Percentiles rank a stretch among this genome's conserved stretches.
Evolutionary conservation across 2,888 invertebrate genomes (phyloP).

Genomic region (Cancer borealis): DNA sequence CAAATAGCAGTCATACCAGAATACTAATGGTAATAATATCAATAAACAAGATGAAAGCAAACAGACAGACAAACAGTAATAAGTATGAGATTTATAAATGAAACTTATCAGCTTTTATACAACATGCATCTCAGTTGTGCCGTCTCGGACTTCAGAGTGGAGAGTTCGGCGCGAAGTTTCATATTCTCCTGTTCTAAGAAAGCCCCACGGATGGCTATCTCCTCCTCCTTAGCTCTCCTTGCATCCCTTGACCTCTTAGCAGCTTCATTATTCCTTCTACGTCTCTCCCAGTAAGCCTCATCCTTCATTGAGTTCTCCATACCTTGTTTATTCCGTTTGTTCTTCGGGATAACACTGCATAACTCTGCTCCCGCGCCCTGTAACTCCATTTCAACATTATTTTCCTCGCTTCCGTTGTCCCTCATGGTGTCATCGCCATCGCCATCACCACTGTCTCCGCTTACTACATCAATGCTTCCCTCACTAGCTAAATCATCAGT

Average conservation of each 20-base stretch:
- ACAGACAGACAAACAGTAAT: too few relatives aligned
- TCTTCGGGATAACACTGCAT: not conserved
- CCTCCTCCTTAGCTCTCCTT: slow-evolving; percentile 93
- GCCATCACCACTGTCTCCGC: not conserved
- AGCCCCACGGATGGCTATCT: slow-evolving; percentile 92
- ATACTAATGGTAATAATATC: not conserved
- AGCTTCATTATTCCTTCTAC: slow-evolving; percentile 95
- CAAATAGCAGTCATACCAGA: not conserved
- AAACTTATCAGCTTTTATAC: slow-evolving; percentile 57
- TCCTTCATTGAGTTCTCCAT: slow-evolving; percentile 82
- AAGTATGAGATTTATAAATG: too few relatives aligned
- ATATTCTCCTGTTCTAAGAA: slow-evolving; percentile 92
- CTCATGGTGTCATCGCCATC: not conserved
- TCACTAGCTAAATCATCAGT: not conserved
- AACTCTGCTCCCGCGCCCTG: not conserved
- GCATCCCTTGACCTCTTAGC: slow-evolving; percentile 96
- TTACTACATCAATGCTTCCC: not conserved
- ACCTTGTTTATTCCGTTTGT: not conserved
- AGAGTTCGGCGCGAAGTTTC: slow-evolving; percentile 87
- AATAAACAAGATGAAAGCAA: not conserved
- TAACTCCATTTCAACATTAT: not conserved
- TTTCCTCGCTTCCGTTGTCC: not conserved
- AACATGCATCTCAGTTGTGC: slow-evolving; percentile 60
- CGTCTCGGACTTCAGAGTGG: slow-evolving; percentile 85
- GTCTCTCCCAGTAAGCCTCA: slow-evolving; percentile 91